phyloP scores from a whole-genome alignment of 2,888 invertebrate genomes.

The Agriopis aurantiaria region DNA sequence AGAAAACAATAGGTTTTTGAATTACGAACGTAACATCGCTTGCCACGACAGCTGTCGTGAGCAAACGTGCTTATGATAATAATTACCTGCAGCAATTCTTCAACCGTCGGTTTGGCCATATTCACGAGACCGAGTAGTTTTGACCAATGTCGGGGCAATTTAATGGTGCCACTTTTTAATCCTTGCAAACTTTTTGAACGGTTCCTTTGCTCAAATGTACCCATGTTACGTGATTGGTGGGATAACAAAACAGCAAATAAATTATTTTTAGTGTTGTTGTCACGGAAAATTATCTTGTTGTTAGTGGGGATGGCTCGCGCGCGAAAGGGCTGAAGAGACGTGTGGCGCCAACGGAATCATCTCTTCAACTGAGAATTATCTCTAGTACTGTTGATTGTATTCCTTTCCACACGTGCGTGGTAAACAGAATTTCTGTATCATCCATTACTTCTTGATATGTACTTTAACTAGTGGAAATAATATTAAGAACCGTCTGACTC shows the following conservation, averaged over 20 bases:
- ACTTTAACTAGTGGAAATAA: background rate
- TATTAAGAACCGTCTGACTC: too few species aligned
- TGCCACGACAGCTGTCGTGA: background rate
- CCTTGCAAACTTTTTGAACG: constrained; percentile 63
- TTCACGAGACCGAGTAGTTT: constrained; percentile 69
- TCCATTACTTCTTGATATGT: background rate
- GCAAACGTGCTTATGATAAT: background rate
- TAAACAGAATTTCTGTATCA: background rate
- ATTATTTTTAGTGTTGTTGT: constrained; percentile 4
- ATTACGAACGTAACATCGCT: background rate
- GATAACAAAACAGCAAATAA: background rate
- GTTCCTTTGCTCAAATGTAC: constrained; percentile 58
- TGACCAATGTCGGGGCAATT: constrained; percentile 71
- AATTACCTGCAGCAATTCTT: constrained; percentile 71
- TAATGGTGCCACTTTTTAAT: constrained; percentile 71
- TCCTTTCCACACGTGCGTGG: background rate
- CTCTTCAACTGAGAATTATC: constrained; percentile 14
- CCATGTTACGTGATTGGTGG: constrained; percentile 47
- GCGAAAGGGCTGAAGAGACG: constrained; percentile 5
- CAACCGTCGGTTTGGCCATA: constrained; percentile 59
- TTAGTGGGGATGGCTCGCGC: constrained; percentile 6
- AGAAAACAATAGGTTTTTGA: background rate
- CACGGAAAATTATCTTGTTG: constrained; percentile 10
- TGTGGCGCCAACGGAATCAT: constrained; percentile 13
- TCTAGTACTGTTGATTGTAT: background rate